A percentile compares a stretch with the other conserved stretches of the same genome.
These are phyloP conservation scores for Caenorhabditis japonica DNA, from an alignment of 2,888 invertebrate species.

Conservation along the genomic window DNA sequence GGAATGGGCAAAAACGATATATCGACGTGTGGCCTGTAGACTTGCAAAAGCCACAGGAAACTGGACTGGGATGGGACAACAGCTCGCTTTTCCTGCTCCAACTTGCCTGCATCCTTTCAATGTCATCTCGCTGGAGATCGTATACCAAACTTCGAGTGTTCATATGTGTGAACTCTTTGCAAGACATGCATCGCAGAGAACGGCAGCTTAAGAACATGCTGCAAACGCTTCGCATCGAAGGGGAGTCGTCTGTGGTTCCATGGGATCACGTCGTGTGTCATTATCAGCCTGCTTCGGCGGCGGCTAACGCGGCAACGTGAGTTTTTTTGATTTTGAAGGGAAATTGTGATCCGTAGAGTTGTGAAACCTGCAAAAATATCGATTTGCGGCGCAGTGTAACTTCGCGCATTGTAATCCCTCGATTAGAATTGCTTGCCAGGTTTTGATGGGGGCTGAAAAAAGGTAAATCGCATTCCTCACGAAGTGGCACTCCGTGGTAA, in stretches of 20 bases:
- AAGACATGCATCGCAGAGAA: constrained; percentile 77
- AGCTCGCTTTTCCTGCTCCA: constrained; percentile 92
- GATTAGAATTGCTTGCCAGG: too few relatives aligned
- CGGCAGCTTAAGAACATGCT: constrained; percentile 81
- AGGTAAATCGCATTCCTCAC: too few relatives aligned
- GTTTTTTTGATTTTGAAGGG: background rate
- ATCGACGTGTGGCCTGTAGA: constrained; percentile 99
- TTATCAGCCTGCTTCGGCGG: constrained; percentile 49
- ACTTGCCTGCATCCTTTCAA: constrained; percentile 86
- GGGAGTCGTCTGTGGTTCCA: constrained; percentile 83
- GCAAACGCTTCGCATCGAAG: constrained; percentile 88
- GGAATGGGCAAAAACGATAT: constrained; percentile 78
- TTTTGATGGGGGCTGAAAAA: too few relatives aligned
- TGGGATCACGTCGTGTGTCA: constrained; percentile 80
- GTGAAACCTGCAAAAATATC: background rate
- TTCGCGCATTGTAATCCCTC: too few relatives aligned
- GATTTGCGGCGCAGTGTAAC: too few relatives aligned
- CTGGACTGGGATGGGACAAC: constrained; percentile 87
- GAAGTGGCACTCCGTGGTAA: too few relatives aligned
- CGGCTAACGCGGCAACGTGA: constrained; percentile 25
- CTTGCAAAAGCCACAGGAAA: constrained; percentile 84
- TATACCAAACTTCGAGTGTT: constrained; percentile 85
- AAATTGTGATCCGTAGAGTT: background rate
- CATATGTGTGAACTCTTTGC: constrained; percentile 82
- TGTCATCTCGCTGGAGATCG: constrained; percentile 87